These are phyloP conservation scores for Monopis laevigella DNA, from an alignment of 2,888 invertebrate genomes.

Conservation along the genomic window DNA sequence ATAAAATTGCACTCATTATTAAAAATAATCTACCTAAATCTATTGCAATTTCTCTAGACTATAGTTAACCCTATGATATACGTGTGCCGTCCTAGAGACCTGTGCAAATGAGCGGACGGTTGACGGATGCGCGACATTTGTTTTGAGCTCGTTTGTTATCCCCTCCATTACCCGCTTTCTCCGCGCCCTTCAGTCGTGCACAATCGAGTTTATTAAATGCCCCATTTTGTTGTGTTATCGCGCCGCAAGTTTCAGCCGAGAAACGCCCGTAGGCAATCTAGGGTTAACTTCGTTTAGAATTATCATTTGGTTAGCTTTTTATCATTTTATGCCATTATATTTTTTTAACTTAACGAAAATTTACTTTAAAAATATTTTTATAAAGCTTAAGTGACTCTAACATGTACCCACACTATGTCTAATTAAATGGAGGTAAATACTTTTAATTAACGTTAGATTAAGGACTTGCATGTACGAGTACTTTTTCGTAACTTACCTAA, in stretches of 20 bases:
- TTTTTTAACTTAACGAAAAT: too few relatives aligned
- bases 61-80: conserved; percentile 24
- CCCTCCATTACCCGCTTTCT: conserved; percentile 18
- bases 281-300: conserved; percentile 6
- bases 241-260: conserved; percentile 4
- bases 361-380: too few relatives aligned
- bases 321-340: too few relatives aligned
- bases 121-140: conserved; percentile 43
- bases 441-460: too few relatives aligned
- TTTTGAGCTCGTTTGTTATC: conserved; percentile 34
- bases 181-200: conserved; percentile 5
- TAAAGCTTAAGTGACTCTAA: too few relatives aligned
- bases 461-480: too few relatives aligned
- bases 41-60: neutral
- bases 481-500: too few relatives aligned
- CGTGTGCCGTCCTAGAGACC: conserved; percentile 24
- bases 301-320: too few relatives aligned
- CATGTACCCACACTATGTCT: too few relatives aligned
- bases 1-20: too few relatives aligned
- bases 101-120: conserved; percentile 34
- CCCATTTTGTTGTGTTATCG: conserved; percentile 10
- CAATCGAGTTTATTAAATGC: conserved; percentile 16
- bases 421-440: too few relatives aligned
- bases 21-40: neutral
- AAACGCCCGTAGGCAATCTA: conserved; percentile 8